Conservation (phyloP, 2,797 vertebrate genomes). For the Strix occidentalis region DNA sequence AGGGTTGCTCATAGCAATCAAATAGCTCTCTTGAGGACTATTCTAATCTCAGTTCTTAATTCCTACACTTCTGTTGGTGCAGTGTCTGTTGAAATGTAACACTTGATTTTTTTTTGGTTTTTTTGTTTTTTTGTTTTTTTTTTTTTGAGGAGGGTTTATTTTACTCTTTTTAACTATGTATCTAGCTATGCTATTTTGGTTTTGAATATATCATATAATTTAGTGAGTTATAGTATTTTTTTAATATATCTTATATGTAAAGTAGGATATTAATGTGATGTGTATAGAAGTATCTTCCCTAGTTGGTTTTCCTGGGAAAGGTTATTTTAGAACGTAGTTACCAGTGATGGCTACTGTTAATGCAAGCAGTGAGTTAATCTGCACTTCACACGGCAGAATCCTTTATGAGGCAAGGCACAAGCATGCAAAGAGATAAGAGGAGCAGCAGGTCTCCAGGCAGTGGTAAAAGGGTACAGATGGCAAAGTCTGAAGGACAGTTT, state of each 20-base stretch:
- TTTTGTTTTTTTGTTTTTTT: too few species aligned
- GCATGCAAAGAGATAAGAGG: background rate
- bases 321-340: background rate
- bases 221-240: background rate
- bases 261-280: background rate
- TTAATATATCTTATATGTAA: background rate
- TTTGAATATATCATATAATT: background rate
- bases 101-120: background rate
- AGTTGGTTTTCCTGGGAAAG: background rate
- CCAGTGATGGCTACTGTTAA: background rate
- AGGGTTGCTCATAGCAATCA: background rate
- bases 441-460: slow-evolving; percentile 11
- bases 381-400: slow-evolving; percentile 16
- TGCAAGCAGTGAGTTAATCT: slow-evolving; percentile 20
- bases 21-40: background rate
- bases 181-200: background rate
- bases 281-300: background rate
- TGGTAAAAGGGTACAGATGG: background rate
- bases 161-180: background rate
- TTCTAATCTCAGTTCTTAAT: background rate
- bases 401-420: slow-evolving; percentile 27
- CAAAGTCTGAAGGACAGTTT: slow-evolving; percentile 11
- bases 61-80: background rate
- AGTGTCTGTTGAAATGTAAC: background rate
- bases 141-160: background rate